Evolutionary conservation across 2,888 invertebrate genomes (phyloP), one percentile per base, ranked within the genome.

Genomic region (Lasioglossum morio): DNA sequence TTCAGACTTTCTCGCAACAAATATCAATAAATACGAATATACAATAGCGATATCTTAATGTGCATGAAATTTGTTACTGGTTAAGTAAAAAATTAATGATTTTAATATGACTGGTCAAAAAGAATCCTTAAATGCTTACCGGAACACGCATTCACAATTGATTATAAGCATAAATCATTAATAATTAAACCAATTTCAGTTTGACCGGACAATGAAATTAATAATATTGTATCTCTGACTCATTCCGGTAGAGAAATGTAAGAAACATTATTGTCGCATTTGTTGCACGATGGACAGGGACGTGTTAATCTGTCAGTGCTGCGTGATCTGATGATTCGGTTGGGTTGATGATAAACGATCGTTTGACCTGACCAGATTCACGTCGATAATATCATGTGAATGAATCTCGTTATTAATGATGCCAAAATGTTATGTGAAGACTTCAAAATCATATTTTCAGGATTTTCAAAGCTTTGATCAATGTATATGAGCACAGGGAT

Each of bases 291-390:
- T 69, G 30, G 43, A 77, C 34, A 30, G 30, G 63, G 19, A 4
- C 4, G 60, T 84, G 69, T 77, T 73, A 74, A 84, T 84, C 43
- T 27, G 48, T 74, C 74, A 30, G 23, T 40, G 53, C 14, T 77
- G 53, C 27, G 34, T 53, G 37, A 12, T 12, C 46, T 27, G 46
- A 30, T 48, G 12, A 57, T 48, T 53, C 53, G 34, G 34, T 19
- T 10, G 63, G 27, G 34, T 19, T 14, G 72, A 5, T 57, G 57
- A 84, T 69, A 77, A 82, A 82, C 82, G n/a, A 46, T 40, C 46
- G 19, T 77, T 84, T 74, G 69, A 84, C 43, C 46, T n/a, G 46
- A 46, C 14, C 37, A 30, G 69, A 77, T 83, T 83, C 46, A 60
- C 27, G 27, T 16, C 60, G 40, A 75, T 53, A 70, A 60, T 63